Conservation (phyloP, 2,888 invertebrate genomes). For the Stenichneumon culpator region DNA sequence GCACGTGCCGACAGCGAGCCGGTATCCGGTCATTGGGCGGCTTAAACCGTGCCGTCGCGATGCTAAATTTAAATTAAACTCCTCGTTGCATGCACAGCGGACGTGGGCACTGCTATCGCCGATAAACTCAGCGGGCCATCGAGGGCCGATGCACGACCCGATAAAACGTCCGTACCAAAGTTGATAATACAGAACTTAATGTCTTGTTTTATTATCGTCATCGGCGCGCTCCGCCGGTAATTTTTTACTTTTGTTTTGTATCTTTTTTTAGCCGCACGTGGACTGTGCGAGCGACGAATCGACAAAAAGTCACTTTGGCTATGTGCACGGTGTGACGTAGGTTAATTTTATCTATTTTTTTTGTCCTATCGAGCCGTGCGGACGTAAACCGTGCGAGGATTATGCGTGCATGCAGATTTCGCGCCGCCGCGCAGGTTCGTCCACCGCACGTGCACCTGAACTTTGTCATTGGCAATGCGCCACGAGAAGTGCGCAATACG, state of each 20-base stretch:
- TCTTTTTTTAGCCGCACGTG: background rate
- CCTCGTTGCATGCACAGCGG: background rate
- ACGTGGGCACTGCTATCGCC: background rate
- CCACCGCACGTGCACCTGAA: constrained; percentile 65
- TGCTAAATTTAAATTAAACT: constrained; percentile 18
- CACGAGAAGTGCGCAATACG: constrained; percentile 57
- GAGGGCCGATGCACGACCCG: no score
- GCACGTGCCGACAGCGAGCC: constrained; percentile 24
- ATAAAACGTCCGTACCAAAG: background rate
- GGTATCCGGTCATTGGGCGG: constrained; percentile 2
- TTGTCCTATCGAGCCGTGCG: background rate
- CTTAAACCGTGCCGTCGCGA: background rate
- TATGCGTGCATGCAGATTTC: constrained; percentile 30
- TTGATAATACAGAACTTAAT: background rate
- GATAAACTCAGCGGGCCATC: background rate
- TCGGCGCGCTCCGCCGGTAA: background rate
- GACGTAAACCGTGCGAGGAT: background rate
- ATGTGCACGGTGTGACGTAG: background rate
- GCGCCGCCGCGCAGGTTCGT: constrained; percentile 12
- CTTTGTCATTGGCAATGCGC: constrained; percentile 72
- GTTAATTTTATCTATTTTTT: constrained; percentile 1
- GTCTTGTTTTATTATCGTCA: background rate
- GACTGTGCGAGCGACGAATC: background rate
- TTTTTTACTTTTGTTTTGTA: background rate
- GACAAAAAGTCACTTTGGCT: background rate